Evolutionary conservation across 1,140 invertebrate species (phyloP).

Genomic region (Drosophila watanabei): DNA sequence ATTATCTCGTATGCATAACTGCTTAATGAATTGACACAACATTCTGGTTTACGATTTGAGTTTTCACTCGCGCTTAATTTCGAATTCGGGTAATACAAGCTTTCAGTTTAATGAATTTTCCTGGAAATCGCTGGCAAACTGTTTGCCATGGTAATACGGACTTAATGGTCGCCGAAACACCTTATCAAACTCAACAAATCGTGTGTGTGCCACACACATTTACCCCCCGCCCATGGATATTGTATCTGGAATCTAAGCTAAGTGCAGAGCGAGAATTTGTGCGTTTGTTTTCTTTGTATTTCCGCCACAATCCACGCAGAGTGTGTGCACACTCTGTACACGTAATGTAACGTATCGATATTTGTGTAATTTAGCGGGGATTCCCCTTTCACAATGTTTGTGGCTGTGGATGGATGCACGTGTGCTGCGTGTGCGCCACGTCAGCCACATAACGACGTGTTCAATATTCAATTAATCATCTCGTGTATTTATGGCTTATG

Average conservation of each 20-base stretch:
- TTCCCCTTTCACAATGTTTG: background rate
- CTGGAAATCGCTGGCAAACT: slow-evolving; percentile 9
- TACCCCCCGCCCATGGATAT: background rate
- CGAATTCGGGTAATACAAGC: slow-evolving; percentile 1
- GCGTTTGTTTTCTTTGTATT: slow-evolving; percentile 13
- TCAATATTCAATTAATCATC: slow-evolving; percentile 61
- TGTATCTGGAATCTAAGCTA: slow-evolving; percentile 28
- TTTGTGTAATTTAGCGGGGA: slow-evolving; percentile 40
- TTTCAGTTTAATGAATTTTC: slow-evolving; percentile 17
- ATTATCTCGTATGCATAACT: background rate
- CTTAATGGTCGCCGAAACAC: slow-evolving; percentile 63
- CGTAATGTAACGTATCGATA: slow-evolving; percentile 38
- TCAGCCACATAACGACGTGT: slow-evolving; percentile 34
- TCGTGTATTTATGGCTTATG: slow-evolving; percentile 38
- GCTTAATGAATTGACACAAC: background rate
- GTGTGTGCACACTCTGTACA: background rate
- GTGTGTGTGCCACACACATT: slow-evolving; percentile 22
- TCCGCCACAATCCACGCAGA: slow-evolving; percentile 4
- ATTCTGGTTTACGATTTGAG: background rate
- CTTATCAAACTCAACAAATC: slow-evolving; percentile 55
- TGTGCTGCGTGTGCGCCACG: slow-evolving; percentile 10
- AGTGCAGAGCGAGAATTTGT: slow-evolving; percentile 19
- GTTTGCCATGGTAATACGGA: slow-evolving; percentile 50
- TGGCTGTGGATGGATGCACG: background rate
- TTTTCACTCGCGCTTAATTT: slow-evolving; percentile 1